Conservation (phyloP, 2,797 vertebrate species). For the Philypnodon macrostomus region DNA sequence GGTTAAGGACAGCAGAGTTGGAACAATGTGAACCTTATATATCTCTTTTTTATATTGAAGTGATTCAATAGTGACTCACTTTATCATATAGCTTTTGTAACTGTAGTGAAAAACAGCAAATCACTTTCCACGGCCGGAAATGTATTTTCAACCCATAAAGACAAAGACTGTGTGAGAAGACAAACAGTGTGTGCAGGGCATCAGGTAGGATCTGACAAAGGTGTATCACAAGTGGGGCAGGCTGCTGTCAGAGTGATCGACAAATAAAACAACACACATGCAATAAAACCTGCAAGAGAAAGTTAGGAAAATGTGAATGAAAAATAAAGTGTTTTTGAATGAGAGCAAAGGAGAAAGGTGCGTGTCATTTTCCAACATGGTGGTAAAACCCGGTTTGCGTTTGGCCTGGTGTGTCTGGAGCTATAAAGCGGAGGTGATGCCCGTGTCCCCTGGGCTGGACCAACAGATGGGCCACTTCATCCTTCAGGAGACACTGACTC, state of each 20-base stretch:
- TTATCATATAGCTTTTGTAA: conserved; percentile 11
- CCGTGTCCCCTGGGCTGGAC: conserved; percentile 38
- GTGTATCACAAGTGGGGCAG: conserved; percentile 21
- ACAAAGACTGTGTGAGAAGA: conserved; percentile 17
- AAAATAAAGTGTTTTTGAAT: conserved; percentile 32
- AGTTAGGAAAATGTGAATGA: conserved; percentile 20
- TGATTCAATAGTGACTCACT: conserved; percentile 13
- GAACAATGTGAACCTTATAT: neutral
- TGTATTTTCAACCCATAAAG: conserved; percentile 7
- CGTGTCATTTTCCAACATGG: conserved; percentile 32
- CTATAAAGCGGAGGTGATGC: conserved; percentile 46
- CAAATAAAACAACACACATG: conserved; percentile 18
- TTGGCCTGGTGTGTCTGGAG: conserved; percentile 17
- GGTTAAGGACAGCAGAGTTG: neutral
- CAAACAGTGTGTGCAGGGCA: conserved; percentile 29
- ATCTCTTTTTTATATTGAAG: neutral
- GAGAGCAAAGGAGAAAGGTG: conserved; percentile 35
- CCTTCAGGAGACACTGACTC: conserved; percentile 56
- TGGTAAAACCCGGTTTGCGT: conserved; percentile 17
- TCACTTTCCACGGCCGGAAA: conserved; percentile 6
- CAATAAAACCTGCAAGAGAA: conserved; percentile 17
- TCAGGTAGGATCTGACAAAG: conserved; percentile 31
- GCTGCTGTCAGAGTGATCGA: conserved; percentile 37
- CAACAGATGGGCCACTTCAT: conserved; percentile 68
- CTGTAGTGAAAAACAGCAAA: conserved; percentile 15